Evolutionary conservation across 2,888 invertebrate species (phyloP), one percentile per base, ranked within the genome.

Genomic region (Sesia apiformis): DNA sequence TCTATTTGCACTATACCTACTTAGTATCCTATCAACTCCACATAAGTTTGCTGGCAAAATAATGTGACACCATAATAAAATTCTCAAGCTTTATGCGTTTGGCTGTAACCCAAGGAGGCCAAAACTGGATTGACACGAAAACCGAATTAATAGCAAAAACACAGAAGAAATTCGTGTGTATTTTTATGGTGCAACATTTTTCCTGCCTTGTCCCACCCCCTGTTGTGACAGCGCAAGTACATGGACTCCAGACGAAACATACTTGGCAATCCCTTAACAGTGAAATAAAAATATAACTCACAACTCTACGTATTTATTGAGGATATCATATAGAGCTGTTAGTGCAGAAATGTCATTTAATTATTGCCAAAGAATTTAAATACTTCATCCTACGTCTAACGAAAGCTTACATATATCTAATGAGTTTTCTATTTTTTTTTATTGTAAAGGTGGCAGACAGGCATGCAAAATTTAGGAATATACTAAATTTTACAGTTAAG

Each of bases 201-300:
- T 59, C 65, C 63, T 65, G 23, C 23, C 64, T 62, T 59, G 57
- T 56, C 58, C 58, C 59, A 55, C 61, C 64, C 64, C 62, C 62
- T 55, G 58, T 60, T 62, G 67, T 59, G 66, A 61, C 64, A 57
- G 59, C 64, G 64, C 61, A 56, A 57, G 60, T 55, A 60, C 61
- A 52, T 60, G 54, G 56, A 70, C 73, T 72, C 74, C 79, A 76
- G 78, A 78, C 76, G 76, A 67, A 63, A 65, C 64, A 68, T 63
- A 70, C 68, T 78, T 79, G 79, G 78, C 79, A 78, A 74, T 68
- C 69, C 68, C 70, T 69, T 68, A 70, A 69, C 69, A 66, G 67
- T 69, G 60, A 72, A 75, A 78, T 76, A 76, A 75, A 78, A 74
- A 77, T 77, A 74, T 75, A 70, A 68, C 64, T 58, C 56, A 55